Evolutionary conservation across 2,888 invertebrate species (phyloP), one percentile per base, ranked within the genome.

Genomic region (Syrphus vitripennis): DNA sequence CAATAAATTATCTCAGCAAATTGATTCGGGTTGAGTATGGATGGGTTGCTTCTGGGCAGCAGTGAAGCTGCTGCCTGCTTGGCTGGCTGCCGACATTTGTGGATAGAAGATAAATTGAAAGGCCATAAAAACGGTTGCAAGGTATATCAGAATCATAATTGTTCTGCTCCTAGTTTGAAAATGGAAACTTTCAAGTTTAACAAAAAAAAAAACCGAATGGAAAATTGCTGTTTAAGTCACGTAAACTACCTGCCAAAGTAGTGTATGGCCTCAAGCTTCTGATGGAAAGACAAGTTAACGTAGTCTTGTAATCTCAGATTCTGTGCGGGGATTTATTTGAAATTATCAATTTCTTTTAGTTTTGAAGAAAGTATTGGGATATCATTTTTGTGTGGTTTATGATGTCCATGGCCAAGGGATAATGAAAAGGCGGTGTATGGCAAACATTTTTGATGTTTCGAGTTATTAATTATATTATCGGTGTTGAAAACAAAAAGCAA

Each of bases 1-100:
- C 82, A 77, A 86, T 86, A 86, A 86, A 86, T 86, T 86, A 86
- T 86, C 82, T 63, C 57, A 74, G 40, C 86, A 86, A 86, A 86
- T 86, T 86, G 86, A 86, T 86, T 86, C 81, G 77, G 77, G 10
- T 57, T 50, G 59, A 67, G 31, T 65, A 67, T 75, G n/a, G 5
- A 21, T 37, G 67, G 50, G 50, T 65, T 75, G 77, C 86, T 77
- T 70, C 78, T 82, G 77, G 86, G 75, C 71, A 72, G 75, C 71
- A 72, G 77, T 74, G 74, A 70, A 75, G 50, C 31, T 12, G 5
- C n/a, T 45, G 12, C 34, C 12, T 10, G 6, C 12, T 10, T 9
- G 9, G 12, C 12, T 10, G 12, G 34, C 83, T 82, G 86, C 82
- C 86, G 86, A 82, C 82, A 86, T 78, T n/a, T 82, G 77, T 74